Conservation (phyloP, 2,888 invertebrate genomes). For the Muschampia plurimacula region DNA sequence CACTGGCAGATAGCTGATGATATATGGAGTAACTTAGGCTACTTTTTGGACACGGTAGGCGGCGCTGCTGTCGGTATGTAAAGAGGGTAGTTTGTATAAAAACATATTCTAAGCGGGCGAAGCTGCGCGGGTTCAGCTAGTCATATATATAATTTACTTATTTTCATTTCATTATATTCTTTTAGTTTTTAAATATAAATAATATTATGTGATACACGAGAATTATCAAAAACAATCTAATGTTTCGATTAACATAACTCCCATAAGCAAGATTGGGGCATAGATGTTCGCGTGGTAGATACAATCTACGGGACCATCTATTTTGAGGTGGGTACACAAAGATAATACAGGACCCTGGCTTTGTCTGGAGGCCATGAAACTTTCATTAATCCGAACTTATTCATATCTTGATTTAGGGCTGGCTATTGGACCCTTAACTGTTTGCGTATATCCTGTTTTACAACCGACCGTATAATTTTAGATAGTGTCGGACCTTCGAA, state of each 20-base stretch:
- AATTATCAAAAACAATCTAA: neutral
- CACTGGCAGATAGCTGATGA: too few relatives aligned
- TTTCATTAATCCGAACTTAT: conserved; percentile 61
- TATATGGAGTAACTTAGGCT: too few relatives aligned
- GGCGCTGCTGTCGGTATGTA: too few relatives aligned
- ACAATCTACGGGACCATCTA: conserved; percentile 26
- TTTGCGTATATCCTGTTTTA: conserved; percentile 32
- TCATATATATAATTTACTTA: too few relatives aligned
- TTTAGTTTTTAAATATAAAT: too few relatives aligned
- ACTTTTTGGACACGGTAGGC: too few relatives aligned
- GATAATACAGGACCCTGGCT: conserved; percentile 24
- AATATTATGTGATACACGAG: neutral
- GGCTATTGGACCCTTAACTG: conserved; percentile 27
- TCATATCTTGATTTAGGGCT: conserved; percentile 57
- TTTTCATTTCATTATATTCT: too few relatives aligned
- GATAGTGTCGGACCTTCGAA: conserved; percentile 19
- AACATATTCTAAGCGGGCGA: too few relatives aligned
- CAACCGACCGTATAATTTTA: conserved; percentile 26
- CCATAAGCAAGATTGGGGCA: conserved; percentile 8
- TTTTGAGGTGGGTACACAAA: conserved; percentile 20
- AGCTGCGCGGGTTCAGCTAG: too few relatives aligned
- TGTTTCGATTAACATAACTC: conserved; percentile 16
- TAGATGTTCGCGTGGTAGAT: neutral
- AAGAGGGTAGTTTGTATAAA: too few relatives aligned
- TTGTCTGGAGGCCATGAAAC: conserved; percentile 40